A percentile compares a stretch with the other conserved stretches of the same genome.
Conservation (phyloP, 1,140 invertebrate genomes). For the Drosophila neocordata region DNA sequence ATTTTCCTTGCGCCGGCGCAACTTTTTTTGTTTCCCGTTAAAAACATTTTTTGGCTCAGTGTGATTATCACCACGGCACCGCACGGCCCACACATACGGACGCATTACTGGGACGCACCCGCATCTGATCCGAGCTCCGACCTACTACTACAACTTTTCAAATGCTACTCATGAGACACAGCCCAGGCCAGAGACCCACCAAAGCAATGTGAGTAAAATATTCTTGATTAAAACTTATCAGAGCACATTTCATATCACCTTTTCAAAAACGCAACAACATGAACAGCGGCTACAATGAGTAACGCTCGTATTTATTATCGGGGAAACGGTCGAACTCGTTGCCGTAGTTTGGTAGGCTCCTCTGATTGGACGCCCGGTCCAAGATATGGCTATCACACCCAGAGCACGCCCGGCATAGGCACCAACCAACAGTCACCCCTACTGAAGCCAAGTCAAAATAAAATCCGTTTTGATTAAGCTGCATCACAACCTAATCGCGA, state of each 20-base stretch:
- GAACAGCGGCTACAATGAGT: conserved; percentile 37
- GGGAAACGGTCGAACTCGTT: conserved; percentile 72
- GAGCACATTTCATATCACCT: conserved; percentile 82
- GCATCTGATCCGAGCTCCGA: conserved; percentile 60
- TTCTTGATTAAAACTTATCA: conserved; percentile 83
- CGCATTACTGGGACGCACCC: conserved; percentile 25
- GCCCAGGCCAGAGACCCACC: conserved; percentile 56
- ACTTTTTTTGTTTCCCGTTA: conserved; percentile 36
- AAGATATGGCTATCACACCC: conserved; percentile 69
- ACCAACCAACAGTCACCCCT: conserved; percentile 47
- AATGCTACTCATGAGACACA: conserved; percentile 70
- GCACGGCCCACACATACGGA: conserved; percentile 39
- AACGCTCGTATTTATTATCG: conserved; percentile 75
- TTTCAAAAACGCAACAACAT: conserved; percentile 74
- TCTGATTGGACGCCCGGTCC: conserved; percentile 58
- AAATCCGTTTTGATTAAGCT: conserved; percentile 74
- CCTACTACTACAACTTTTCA: conserved; percentile 81
- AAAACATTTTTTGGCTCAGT: conserved; percentile 39
- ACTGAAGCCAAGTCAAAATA: conserved; percentile 55
- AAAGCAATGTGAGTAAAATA: conserved; percentile 78
- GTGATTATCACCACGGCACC: conserved; percentile 55
- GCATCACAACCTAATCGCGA: conserved; percentile 68
- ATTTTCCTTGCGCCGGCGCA: conserved; percentile 74
- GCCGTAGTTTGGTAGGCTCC: conserved; percentile 64
- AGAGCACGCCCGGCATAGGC: conserved; percentile 31